Conservation (phyloP, 2,113 vertebrate species). For the Cyanoramphus novaezelandiae region DNA sequence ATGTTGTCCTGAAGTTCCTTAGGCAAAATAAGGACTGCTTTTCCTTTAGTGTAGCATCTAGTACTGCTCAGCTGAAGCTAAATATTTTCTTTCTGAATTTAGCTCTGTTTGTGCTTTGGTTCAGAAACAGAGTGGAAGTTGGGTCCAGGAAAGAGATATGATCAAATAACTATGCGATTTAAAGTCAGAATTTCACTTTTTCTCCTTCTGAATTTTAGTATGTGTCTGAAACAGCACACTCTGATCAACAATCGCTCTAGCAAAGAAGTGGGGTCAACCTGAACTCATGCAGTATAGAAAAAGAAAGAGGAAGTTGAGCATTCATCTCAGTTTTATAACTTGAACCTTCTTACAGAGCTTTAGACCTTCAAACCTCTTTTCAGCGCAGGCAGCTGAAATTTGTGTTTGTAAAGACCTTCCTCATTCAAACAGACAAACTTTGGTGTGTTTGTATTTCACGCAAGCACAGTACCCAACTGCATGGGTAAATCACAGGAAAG, state of each 20-base stretch:
- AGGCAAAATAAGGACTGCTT: background rate
- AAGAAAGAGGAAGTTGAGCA: background rate
- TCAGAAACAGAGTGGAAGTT: background rate
- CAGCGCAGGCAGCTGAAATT: rapidly evolving
- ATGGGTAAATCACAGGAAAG: background rate
- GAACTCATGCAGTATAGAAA: background rate
- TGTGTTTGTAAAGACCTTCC: background rate
- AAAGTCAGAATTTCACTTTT: background rate
- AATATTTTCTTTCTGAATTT: background rate
- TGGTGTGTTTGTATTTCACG: background rate
- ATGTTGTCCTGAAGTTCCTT: background rate
- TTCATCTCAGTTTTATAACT: background rate
- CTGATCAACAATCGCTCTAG: background rate
- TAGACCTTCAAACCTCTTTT: background rate
- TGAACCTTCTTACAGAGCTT: background rate
- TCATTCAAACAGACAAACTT: background rate
- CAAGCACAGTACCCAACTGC: background rate
- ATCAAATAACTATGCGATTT: background rate
- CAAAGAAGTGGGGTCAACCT: background rate
- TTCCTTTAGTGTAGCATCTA: background rate
- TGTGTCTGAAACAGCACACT: background rate
- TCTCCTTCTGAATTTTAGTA: background rate
- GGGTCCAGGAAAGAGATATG: background rate
- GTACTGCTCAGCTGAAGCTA: background rate
- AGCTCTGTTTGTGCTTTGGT: background rate